Conservation (phyloP, 2,888 invertebrate genomes). For the Kuschelorhynchus macadamiae region DNA sequence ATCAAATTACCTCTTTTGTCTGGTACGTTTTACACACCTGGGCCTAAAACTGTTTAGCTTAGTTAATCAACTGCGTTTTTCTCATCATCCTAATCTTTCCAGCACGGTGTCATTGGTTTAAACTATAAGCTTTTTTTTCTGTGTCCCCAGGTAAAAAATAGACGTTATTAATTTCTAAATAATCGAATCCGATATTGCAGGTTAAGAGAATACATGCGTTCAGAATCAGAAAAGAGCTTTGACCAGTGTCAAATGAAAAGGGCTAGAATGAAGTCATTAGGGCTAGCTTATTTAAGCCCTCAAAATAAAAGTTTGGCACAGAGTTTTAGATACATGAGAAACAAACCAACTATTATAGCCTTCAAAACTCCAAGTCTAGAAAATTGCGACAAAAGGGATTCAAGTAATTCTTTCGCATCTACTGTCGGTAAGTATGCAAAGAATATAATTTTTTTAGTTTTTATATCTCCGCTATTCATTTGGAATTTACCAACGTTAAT, state of each 20-base stretch:
- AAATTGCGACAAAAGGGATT: slow-evolving; percentile 74
- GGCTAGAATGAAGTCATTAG: slow-evolving; percentile 76
- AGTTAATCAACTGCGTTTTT: no score
- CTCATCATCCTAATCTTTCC: no score
- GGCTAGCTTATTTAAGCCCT: slow-evolving; percentile 80
- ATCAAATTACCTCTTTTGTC: no score
- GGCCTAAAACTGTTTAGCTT: no score
- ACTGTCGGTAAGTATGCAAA: slow-evolving; percentile 72
- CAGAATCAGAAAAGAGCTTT: slow-evolving; percentile 85
- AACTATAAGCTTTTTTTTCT: no score
- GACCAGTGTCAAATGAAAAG: slow-evolving; percentile 77
- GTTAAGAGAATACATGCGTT: slow-evolving; percentile 79
- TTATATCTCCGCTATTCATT: no score
- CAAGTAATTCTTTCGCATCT: slow-evolving; percentile 72
- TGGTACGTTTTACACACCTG: no score
- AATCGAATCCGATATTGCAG: slow-evolving; percentile 67
- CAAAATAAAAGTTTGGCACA: slow-evolving; percentile 86
- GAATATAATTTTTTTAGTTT: no score
- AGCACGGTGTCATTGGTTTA: no score
- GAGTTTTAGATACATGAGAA: slow-evolving; percentile 91
- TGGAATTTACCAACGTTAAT: no score
- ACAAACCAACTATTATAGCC: slow-evolving; percentile 90
- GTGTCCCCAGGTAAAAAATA: no score
- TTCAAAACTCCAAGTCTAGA: slow-evolving; percentile 88
- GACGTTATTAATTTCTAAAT: no score